Evolutionary conservation across 2,888 invertebrate species (phyloP).

Genomic region (Protophormia terraenovae): DNA sequence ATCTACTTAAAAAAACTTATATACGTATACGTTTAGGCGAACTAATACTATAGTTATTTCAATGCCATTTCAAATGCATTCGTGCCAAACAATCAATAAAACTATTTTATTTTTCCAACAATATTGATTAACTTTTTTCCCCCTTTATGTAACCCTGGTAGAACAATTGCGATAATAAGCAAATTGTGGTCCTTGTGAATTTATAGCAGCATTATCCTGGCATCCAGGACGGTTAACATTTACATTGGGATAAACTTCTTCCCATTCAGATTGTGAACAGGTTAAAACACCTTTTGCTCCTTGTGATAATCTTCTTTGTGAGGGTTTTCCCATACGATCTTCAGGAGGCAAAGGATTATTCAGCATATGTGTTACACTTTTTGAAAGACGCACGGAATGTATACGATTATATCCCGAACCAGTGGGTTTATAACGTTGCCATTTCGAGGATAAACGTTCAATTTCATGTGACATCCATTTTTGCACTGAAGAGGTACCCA

Average conservation of each 20-base stretch:
- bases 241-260: slow-evolving; percentile 76
- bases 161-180: slow-evolving; percentile 78
- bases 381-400: slow-evolving; percentile 77
- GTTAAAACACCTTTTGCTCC: slow-evolving; percentile 73
- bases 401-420: slow-evolving; percentile 79
- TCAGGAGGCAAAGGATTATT: slow-evolving; percentile 76
- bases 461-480: slow-evolving; percentile 78
- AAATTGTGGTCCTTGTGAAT: slow-evolving; percentile 68
- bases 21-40: not conserved
- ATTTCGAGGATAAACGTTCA: slow-evolving; percentile 75
- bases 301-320: slow-evolving; percentile 43
- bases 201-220: slow-evolving; percentile 59
- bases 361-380: slow-evolving; percentile 79
- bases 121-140: not conserved
- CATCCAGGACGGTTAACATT: slow-evolving; percentile 68
- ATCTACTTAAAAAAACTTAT: not conserved
- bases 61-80: slow-evolving; percentile 55
- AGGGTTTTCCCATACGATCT: slow-evolving; percentile 65
- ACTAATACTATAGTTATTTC: slow-evolving; percentile 25
- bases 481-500: slow-evolving; percentile 74
- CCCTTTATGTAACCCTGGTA: slow-evolving; percentile 73
- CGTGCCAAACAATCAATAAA: slow-evolving; percentile 14
- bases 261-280: slow-evolving; percentile 75
- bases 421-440: slow-evolving; percentile 78
- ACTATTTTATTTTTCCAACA: slow-evolving; percentile 2